These are phyloP conservation scores for Gandaritis pyraliata DNA, from an alignment of 2,888 invertebrate genomes.

Conservation along the genomic window DNA sequence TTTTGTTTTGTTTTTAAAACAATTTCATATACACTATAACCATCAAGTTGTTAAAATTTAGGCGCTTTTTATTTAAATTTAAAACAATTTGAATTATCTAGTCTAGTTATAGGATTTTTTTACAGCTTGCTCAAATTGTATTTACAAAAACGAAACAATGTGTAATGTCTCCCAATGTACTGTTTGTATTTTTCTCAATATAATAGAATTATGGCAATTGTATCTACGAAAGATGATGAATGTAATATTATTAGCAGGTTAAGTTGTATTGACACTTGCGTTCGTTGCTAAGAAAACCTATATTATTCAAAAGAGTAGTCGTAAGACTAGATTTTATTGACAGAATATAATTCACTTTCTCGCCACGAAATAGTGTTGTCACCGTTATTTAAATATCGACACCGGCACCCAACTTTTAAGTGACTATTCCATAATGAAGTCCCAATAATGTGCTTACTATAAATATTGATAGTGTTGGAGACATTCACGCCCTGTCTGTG, in stretches of 20 bases:
- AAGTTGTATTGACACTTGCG: no score
- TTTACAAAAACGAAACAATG: no score
- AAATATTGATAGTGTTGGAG: constrained; percentile 41
- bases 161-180: no score
- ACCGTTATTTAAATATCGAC: constrained; percentile 35
- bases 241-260: no score
- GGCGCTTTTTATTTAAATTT: constrained; percentile 53
- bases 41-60: constrained; percentile 46
- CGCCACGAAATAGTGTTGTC: constrained; percentile 25
- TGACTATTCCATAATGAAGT: constrained; percentile 36
- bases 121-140: no score
- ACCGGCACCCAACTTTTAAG: constrained; percentile 27
- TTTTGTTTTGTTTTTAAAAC: constrained; percentile 38
- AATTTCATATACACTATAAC: constrained; percentile 44
- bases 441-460: constrained; percentile 38
- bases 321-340: no score
- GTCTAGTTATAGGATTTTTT: no score
- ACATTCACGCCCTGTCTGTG: constrained; percentile 36
- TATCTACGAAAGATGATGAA: no score
- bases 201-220: no score
- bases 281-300: neutral
- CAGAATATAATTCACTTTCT: neutral
- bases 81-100: neutral
- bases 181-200: no score
- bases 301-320: no score